Evolutionary conservation across 2,113 vertebrate genomes (phyloP), one percentile per base, ranked within the genome.

Genomic region (Serinus canaria): DNA sequence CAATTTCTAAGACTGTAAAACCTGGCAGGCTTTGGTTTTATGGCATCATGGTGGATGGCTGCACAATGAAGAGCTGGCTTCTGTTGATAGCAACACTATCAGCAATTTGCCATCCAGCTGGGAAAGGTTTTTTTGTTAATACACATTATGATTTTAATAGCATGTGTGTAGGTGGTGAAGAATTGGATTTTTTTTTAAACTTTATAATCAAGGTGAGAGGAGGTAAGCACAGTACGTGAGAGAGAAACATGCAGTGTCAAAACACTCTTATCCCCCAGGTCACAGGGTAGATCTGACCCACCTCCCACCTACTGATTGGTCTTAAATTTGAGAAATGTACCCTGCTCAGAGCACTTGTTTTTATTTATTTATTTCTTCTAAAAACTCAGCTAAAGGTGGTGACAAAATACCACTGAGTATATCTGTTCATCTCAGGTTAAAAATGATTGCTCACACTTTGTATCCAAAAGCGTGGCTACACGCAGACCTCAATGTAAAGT

Each of bases 161-260:
- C 89, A 33, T 31, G 83, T 84, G 91, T 96, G 96, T 97, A 94
- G 96, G 95, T 95, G 94, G 95, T 93, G 87, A 93, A 87, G 85
- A 91, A 96, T 81, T 96, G 73, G 89, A 94, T 84, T 96, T 95
- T 94, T 96, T 95, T 94, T 97, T 96, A 93, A 97, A 94, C 79
- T 95, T 96, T 90, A 93, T 97, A 96, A 96, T 97, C 97, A 96
- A 96, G 96, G 94, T 94, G 87, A 97, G 92, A 97, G 91, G 97
- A 92, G 92, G 96, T 75, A 94, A 91, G 89, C 94, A 88, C 70
- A 86, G 76, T 91, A 92, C 25, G 73, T 46, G 76, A 94, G 69
- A 95, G 90, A 95, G 91, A 95, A 97, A 96, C 88, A 91, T 24
- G 86, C 89, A 85, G 92, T 96, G 96, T 91, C 66, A 97, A 92